These are phyloP conservation scores for Calameuta idolon DNA, from an alignment of 2,888 invertebrate genomes.

Conservation along the genomic window DNA sequence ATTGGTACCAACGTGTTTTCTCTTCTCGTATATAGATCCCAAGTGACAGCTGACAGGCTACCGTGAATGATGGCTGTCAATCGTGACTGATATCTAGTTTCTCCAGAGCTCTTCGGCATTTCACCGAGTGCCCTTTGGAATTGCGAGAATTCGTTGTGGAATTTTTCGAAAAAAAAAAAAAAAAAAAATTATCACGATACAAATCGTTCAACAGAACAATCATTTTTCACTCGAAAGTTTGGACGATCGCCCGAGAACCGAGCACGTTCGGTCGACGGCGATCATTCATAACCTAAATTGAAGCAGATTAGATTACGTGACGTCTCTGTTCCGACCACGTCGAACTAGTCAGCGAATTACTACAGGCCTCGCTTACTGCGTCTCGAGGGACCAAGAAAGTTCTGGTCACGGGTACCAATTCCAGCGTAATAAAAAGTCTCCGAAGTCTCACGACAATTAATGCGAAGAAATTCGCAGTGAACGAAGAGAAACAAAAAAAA, in stretches of 20 bases:
- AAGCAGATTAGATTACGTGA: conserved; percentile 22
- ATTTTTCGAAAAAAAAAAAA: neutral
- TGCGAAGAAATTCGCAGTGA: neutral
- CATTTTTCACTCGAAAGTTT: neutral
- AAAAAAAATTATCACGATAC: neutral
- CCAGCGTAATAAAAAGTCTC: neutral
- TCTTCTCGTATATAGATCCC: neutral
- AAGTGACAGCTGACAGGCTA: neutral
- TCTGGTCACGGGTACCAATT: neutral
- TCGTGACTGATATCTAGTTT: neutral
- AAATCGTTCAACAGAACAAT: neutral
- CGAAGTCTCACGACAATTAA: neutral
- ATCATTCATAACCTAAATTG: conserved; percentile 15
- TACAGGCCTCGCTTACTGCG: neutral
- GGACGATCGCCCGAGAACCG: neutral
- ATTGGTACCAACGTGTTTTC: neutral
- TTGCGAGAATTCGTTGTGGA: neutral
- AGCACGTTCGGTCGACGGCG: neutral
- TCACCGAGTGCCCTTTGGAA: neutral
- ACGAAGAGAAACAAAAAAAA: neutral
- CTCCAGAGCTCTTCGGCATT: neutral
- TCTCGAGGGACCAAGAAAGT: neutral
- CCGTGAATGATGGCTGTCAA: neutral
- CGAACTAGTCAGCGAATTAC: neutral
- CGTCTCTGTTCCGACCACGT: conserved; percentile 9